Evolutionary conservation across 2,113 vertebrate species (phyloP).

Genomic region (Equus quagga): DNA sequence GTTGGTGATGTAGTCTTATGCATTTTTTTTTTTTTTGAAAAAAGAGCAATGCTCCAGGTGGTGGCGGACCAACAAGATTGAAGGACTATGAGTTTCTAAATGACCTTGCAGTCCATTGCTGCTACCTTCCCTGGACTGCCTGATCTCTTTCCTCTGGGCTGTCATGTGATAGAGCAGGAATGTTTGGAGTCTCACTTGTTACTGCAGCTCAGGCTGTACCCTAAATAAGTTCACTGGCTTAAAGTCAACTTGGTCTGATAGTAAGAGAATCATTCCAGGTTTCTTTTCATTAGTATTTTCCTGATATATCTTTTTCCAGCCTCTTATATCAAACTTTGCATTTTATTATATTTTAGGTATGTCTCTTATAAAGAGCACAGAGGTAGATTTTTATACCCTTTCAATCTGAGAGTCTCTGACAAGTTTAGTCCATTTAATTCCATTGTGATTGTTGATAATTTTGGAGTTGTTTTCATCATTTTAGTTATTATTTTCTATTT

Average conservation of each 20-base stretch:
- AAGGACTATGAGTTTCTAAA: not conserved
- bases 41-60: not conserved
- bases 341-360: not conserved
- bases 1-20: not conserved
- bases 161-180: not conserved
- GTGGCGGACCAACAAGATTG: not conserved
- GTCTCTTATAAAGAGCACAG: not conserved
- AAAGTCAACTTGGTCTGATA: not conserved
- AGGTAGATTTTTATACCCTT: not conserved
- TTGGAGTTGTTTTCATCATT: not conserved
- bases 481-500: not conserved
- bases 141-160: not conserved
- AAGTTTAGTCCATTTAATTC: slow-evolving; percentile 3
- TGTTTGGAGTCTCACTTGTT: not conserved
- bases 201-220: not conserved
- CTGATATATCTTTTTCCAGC: not conserved
- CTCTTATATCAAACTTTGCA: not conserved
- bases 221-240: not conserved
- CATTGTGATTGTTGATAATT: not conserved
- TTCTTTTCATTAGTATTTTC: not conserved
- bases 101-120: not conserved
- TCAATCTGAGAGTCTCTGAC: not conserved
- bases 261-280: not conserved
- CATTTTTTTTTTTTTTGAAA: not conserved
- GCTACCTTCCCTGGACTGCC: not conserved